phyloP scores from a whole-genome alignment of 1,140 invertebrate genomes.

The Papilio polytes region DNA sequence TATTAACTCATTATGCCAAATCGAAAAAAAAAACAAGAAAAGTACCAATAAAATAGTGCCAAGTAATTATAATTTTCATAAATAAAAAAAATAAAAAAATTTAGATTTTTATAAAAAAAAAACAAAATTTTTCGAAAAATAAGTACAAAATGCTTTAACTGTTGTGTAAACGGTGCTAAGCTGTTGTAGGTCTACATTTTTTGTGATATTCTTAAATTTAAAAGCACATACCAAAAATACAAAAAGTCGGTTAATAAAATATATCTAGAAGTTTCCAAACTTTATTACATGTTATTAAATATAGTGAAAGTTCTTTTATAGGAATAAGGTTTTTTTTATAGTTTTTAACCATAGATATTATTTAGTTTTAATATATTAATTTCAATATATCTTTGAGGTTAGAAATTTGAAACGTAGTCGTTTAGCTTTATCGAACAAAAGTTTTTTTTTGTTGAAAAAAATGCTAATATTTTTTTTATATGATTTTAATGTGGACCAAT shows the following conservation, averaged over 20 bases:
- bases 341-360: background rate
- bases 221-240: conserved; percentile 36
- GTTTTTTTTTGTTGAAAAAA: background rate
- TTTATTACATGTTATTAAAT: conserved; percentile 1
- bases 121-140: background rate
- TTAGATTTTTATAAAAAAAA: background rate
- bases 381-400: background rate
- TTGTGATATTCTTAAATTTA: conserved; percentile 37
- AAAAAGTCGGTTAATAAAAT: background rate
- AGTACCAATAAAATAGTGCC: conserved; percentile 7
- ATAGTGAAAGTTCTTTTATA: background rate
- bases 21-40: background rate
- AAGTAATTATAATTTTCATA: background rate
- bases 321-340: background rate
- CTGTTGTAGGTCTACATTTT: conserved; percentile 14
- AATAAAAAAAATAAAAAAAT: conserved; percentile 5
- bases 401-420: background rate
- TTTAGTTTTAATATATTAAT: background rate
- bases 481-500: conserved; percentile 18
- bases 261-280: conserved; percentile 1
- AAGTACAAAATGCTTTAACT: conserved; percentile 25
- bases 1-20: conserved; percentile 5
- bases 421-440: background rate
- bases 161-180: conserved; percentile 29
- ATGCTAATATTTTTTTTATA: background rate